Conservation (phyloP, 2,888 invertebrate genomes). For the Strigamia crassipes region DNA sequence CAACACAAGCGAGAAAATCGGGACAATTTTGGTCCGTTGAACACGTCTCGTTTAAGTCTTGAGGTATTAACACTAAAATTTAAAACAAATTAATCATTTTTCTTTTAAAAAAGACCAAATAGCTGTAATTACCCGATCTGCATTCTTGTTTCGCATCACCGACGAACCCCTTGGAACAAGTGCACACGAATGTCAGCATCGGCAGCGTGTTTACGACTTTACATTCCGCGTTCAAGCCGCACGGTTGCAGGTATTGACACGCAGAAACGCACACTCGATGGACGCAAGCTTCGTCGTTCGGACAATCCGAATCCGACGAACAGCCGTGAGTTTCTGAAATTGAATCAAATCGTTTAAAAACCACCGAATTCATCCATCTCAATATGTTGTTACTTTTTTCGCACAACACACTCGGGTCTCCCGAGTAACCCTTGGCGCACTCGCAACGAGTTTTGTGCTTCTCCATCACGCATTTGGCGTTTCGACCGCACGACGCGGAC, state of each 20-base stretch:
- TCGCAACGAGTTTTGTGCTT: slow-evolving; percentile 53
- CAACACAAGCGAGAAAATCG: slow-evolving; percentile 75
- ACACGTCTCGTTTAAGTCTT: slow-evolving; percentile 2
- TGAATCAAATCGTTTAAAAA: background rate
- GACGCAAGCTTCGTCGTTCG: slow-evolving; percentile 73
- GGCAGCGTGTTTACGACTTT: slow-evolving; percentile 66
- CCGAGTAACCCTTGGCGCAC: slow-evolving; percentile 52
- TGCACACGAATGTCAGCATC: slow-evolving; percentile 65
- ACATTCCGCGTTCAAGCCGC: slow-evolving; percentile 50
- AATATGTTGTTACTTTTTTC: slow-evolving; percentile 48
- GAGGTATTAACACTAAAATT: slow-evolving; percentile 4
- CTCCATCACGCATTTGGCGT: slow-evolving; percentile 62
- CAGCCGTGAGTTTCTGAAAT: slow-evolving; percentile 70
- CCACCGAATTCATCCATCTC: too few relatives aligned
- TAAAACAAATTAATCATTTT: background rate
- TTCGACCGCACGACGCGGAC: slow-evolving; percentile 56
- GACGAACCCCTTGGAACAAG: slow-evolving; percentile 63
- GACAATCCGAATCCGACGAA: slow-evolving; percentile 82
- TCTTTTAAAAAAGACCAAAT: background rate
- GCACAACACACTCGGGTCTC: slow-evolving; percentile 50
- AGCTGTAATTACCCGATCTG: slow-evolving; percentile 71
- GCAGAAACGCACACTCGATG: slow-evolving; percentile 84
- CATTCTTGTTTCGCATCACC: slow-evolving; percentile 69
- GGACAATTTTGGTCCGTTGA: slow-evolving; percentile 67
- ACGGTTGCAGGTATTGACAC: slow-evolving; percentile 60